Evolutionary conservation across 1,140 invertebrate genomes (phyloP), one percentile per base, ranked within the genome.

Genomic region (Eueides isabella): DNA sequence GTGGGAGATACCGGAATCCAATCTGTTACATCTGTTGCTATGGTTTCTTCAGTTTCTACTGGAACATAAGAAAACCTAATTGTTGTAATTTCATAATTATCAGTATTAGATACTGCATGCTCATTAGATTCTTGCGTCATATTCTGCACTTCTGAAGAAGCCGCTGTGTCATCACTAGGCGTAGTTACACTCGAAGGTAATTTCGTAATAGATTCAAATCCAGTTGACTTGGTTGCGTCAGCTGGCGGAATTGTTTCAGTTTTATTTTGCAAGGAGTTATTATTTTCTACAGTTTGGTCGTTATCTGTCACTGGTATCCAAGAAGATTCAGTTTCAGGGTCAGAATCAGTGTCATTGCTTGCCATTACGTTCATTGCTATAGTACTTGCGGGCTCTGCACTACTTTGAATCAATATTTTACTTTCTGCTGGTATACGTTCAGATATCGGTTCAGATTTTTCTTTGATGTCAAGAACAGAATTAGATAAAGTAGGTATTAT

Each of bases 161-260:
- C 75, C 67, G 75, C 61, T 74, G 75, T 84, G 5, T 92, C 89
- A 74, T 88, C 87, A 67, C 76, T 83, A 23, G 91, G 91, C 28
- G 90, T 92, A 41, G 91, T 93, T 31, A 90, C 69, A 33, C 75
- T 87, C 41, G 87, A 78, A 67, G 90, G 89, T 71, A 93, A 74
- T 84, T 92, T 93, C 66, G 91, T 93, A 79, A 93, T 91, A 64
- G 90, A 92, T 89, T 91, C 90, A 76, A 92, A 91, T 80, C 85
- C 87, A 78, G 81, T 89, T 84, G 85, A 82, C 77, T 83, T 92
- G 70, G 82, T 86, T 31, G 79, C 74, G 69, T 88, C 81, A 87
- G 85, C 82, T 72, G 85, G 81, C 73, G 82, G 85, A 84, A 85
- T 85, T 81, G 76, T 84, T 75, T 89, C 80, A 70, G 74, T 67